phyloP scores from a whole-genome alignment of 1,140 invertebrate species.

The Hypsibius dujardini region DNA sequence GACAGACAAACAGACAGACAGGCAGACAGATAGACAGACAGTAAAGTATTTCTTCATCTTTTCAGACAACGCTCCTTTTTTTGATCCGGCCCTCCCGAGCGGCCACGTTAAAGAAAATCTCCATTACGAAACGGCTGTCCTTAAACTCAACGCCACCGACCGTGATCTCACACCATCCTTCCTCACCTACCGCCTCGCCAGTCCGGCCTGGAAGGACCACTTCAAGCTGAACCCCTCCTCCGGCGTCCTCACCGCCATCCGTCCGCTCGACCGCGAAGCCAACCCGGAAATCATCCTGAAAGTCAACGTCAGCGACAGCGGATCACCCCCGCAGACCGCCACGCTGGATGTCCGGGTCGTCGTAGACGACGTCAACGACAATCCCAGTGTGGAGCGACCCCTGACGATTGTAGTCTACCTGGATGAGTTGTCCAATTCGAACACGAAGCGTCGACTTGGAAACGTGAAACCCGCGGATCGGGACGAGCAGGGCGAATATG shows the following conservation, averaged over 20 bases:
- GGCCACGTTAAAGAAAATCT: slow-evolving; percentile 47
- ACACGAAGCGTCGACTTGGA: slow-evolving; percentile 62
- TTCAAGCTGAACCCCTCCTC: background rate
- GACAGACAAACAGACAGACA: too few species aligned
- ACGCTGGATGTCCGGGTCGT: slow-evolving; percentile 57
- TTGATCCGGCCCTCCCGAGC: background rate
- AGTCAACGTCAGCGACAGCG: slow-evolving; percentile 75
- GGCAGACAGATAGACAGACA: too few species aligned
- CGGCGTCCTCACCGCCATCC: slow-evolving; percentile 21
- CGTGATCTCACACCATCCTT: slow-evolving; percentile 64
- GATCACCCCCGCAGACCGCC: slow-evolving; percentile 65
- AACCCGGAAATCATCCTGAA: slow-evolving; percentile 53
- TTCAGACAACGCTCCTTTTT: slow-evolving; percentile 11
- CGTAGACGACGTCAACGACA: slow-evolving; percentile 75
- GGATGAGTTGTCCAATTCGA: slow-evolving; percentile 81
- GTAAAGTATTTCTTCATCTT: background rate
- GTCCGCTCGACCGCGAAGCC: slow-evolving; percentile 60
- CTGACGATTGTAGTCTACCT: slow-evolving; percentile 53
- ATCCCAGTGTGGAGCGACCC: slow-evolving; percentile 59
- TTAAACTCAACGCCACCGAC: slow-evolving; percentile 64
- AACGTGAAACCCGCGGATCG: slow-evolving; percentile 75
- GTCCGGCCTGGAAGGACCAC: background rate
- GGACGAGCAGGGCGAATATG: slow-evolving; percentile 67
- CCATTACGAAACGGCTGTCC: slow-evolving; percentile 47
- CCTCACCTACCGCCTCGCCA: slow-evolving; percentile 2